Evolutionary conservation across 2,113 vertebrate genomes (phyloP), one percentile per base, ranked within the genome.

Genomic region (Marmota flaviventris): DNA sequence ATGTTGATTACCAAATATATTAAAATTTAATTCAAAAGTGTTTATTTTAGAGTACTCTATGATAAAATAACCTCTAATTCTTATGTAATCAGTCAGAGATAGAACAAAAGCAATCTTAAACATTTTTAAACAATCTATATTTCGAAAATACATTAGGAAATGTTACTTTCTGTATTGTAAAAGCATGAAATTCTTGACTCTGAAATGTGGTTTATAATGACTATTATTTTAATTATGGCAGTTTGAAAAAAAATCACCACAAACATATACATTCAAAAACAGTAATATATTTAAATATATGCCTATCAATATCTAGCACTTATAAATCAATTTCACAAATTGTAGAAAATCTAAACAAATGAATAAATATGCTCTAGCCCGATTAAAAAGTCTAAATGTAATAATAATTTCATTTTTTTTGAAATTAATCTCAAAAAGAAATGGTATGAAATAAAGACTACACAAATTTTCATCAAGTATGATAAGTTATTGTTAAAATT

Each of bases 91-190:
- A 88, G 29, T 61, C 25, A 95, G 61, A 53, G 45, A 76, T n/a
- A 89, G 27, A 48, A 27, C 8, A 85, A 92, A 85, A 92, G 8
- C 18, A 73, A 67, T 45, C 14, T 42, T 4, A 72, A 65, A 69
- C 2, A 8, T 67, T 29, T 24, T 42, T 51, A 77, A 94, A 85
- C 39, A 72, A 89, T 67, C 13, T 27, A n/a, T 32, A 85, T 20
- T 86, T 89, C 73, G n/a, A 95, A 91, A 84, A 85, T 70, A 25
- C 39, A 16, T 70, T 65, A 89, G 67, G 48, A 91, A 76, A 70
- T 91, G 6, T 4, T 42, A n/a, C 53, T 56, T 84, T 72, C 77
- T 53, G 51, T 77, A 45, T 65, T 78, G 45, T 51, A 53, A 85
- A 93, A 17, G 39, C 17, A 81, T 22, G 76, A 51, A 14, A n/a